Evolutionary conservation across 1,140 invertebrate species (phyloP).

Genomic region (Helicoverpa zea): DNA sequence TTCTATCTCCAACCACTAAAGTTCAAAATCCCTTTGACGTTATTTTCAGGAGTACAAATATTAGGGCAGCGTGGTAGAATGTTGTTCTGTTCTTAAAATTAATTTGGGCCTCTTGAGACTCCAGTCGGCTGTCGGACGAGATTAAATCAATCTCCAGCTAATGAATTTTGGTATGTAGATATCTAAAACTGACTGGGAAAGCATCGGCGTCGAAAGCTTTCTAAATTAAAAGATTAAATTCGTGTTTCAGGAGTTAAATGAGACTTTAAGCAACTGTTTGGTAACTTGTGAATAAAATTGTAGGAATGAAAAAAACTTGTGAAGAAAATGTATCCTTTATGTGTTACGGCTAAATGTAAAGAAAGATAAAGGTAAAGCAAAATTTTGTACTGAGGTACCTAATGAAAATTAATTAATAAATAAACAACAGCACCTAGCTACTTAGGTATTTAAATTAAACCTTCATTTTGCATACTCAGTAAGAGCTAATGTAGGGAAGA

Average conservation of each 20-base stretch:
- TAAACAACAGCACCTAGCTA: neutral
- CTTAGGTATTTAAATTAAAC: neutral
- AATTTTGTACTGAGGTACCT: no score
- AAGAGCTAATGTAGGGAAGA: neutral
- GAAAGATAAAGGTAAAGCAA: no score
- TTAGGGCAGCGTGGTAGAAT: constrained; percentile 53
- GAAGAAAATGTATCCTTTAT: neutral
- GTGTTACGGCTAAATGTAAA: no score
- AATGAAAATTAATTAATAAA: neutral
- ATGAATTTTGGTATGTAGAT: constrained; percentile 61
- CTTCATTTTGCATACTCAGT: neutral
- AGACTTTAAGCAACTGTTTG: neutral
- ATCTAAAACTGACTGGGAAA: constrained; percentile 38
- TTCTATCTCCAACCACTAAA: constrained; percentile 46
- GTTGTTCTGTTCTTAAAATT: constrained; percentile 82
- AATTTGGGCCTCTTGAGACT: constrained; percentile 80
- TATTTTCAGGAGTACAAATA: constrained; percentile 4
- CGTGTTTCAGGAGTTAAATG: constrained; percentile 9
- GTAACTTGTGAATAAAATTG: neutral
- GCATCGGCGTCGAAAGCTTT: constrained; percentile 18
- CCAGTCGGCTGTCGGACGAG: constrained; percentile 62
- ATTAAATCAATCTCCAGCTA: constrained; percentile 75
- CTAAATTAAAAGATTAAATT: constrained; percentile 43
- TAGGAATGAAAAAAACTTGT: no score
- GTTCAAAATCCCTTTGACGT: constrained; percentile 49